phyloP scores from a whole-genome alignment of 2,797 vertebrate species.

The Leptodactylus fallax region DNA sequence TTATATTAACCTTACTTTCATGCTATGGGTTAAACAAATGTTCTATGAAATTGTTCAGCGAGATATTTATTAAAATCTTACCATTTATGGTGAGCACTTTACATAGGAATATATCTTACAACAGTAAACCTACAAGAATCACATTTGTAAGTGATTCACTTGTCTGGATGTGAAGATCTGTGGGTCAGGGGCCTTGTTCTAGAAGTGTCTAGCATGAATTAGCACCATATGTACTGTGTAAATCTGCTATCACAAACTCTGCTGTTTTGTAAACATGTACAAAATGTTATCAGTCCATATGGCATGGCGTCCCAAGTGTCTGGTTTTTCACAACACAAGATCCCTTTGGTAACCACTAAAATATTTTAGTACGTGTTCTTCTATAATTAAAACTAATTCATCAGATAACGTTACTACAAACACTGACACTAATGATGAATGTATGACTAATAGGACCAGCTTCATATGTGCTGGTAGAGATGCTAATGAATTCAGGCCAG shows the following conservation, averaged over 20 bases:
- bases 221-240: background rate
- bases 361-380: background rate
- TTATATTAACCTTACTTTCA: no score
- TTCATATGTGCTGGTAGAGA: background rate
- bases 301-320: background rate
- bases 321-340: background rate
- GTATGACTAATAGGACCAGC: background rate
- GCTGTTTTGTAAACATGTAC: background rate
- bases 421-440: background rate
- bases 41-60: no score
- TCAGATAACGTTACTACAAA: background rate
- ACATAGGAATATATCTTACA: background rate
- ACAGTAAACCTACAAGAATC: background rate
- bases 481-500: background rate
- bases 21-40: no score
- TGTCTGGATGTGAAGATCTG: background rate
- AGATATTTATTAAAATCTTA: no score
- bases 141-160: background rate
- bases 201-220: background rate
- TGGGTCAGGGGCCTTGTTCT: background rate
- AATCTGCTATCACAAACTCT: background rate
- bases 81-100: no score
- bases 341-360: background rate
- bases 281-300: constrained; percentile 11
- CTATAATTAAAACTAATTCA: background rate